A percentile compares a stretch with the other conserved stretches of the same genome.
phyloP scores from a whole-genome alignment of 1,140 invertebrate species.

The Pomacea maculata region DNA sequence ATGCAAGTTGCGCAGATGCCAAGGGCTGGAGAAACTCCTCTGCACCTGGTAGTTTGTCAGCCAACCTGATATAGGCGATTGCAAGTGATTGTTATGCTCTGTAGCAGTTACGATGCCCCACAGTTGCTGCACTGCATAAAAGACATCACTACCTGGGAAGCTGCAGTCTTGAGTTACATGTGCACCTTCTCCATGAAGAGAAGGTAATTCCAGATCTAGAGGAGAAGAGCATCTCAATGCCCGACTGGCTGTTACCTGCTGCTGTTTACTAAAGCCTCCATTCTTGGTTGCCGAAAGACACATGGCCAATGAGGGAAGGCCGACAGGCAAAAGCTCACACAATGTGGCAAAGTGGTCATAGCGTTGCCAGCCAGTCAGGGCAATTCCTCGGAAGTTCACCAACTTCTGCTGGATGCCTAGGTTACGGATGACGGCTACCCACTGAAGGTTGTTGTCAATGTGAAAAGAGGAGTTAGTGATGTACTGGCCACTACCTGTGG shows the following conservation, averaged over 20 bases:
- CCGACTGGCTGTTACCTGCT: constrained; percentile 5
- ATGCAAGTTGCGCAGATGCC: constrained; percentile 27
- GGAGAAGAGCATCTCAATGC: constrained; percentile 12
- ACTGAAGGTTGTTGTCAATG: constrained; percentile 76
- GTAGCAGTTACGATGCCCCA: constrained; percentile 11
- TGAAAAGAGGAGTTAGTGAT: constrained; percentile 72
- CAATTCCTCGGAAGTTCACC: constrained; percentile 69
- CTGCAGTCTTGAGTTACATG: constrained; percentile 23
- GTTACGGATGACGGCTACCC: constrained; percentile 73
- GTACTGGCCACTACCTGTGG: constrained; percentile 72
- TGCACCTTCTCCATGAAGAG: background rate
- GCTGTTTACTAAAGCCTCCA: constrained; percentile 31
- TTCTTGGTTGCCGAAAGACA: constrained; percentile 64
- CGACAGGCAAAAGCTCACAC: constrained; percentile 83
- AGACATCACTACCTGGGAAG: constrained; percentile 34
- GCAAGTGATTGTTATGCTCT: constrained; percentile 5
- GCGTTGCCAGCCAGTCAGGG: constrained; percentile 76
- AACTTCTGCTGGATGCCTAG: constrained; percentile 9
- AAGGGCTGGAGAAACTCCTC: constrained; percentile 40
- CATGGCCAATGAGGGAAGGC: constrained; percentile 79
- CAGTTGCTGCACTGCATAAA: constrained; percentile 31
- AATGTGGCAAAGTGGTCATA: constrained; percentile 92
- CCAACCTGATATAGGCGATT: constrained; percentile 34
- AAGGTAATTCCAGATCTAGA: constrained; percentile 28
- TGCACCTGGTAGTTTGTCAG: constrained; percentile 40